These are phyloP conservation scores for Temnothorax longispinosus DNA, from an alignment of 1,140 invertebrate genomes.

Conservation along the genomic window DNA sequence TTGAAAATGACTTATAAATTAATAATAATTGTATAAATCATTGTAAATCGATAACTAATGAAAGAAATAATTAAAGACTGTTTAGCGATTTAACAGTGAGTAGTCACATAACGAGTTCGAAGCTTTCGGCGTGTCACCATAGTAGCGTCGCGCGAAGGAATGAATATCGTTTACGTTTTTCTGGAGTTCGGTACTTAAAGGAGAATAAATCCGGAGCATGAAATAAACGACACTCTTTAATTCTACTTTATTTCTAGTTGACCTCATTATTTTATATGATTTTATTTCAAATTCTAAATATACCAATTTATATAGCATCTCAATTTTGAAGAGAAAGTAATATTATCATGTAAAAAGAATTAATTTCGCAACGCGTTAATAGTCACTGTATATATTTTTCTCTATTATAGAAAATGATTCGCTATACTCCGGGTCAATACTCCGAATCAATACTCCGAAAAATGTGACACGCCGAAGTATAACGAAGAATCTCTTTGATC, in stretches of 20 bases:
- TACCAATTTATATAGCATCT: not conserved
- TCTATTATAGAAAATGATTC: not conserved
- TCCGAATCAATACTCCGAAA: not conserved
- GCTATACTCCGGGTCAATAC: not conserved
- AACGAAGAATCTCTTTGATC: not conserved
- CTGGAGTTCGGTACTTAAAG: not conserved
- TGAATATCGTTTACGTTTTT: not conserved
- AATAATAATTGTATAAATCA: not conserved
- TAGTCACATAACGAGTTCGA: not conserved
- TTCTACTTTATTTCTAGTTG: not conserved
- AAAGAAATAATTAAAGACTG: not conserved
- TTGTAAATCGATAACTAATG: not conserved
- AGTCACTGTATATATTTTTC: not conserved
- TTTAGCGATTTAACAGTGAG: not conserved
- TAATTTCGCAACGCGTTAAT: not conserved
- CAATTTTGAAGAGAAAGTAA: not conserved
- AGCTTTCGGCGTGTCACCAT: not conserved
- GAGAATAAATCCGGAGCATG: not conserved
- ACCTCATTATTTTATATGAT: not conserved
- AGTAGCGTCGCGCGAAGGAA: not conserved
- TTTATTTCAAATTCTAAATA: slow-evolving; percentile 1
- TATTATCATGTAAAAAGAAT: not conserved
- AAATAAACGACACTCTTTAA: not conserved
- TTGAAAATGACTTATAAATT: not conserved
- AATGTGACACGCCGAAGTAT: not conserved